Conservation (phyloP, 2,888 invertebrate species). For the Orthosia cruda region DNA sequence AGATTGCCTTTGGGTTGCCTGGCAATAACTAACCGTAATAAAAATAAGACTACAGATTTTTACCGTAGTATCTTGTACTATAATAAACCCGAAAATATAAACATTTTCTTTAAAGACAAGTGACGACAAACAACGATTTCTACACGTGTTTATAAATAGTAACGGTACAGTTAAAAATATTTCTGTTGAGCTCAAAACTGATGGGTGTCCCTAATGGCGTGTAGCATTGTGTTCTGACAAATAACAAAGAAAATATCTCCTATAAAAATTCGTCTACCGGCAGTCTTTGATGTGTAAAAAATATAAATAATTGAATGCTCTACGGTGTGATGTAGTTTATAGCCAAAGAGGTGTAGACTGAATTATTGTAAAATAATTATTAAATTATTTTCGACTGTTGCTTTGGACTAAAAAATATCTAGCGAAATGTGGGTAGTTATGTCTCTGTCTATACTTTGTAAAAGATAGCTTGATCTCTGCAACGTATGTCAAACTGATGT, state of each 20-base stretch:
- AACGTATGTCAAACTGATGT: no score
- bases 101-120: neutral
- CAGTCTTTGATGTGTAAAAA: slow-evolving; percentile 56
- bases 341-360: slow-evolving; percentile 7
- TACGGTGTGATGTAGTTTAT: neutral
- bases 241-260: slow-evolving; percentile 54
- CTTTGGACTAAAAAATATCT: neutral
- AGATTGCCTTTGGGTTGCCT: no score
- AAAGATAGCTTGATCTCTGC: no score
- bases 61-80: no score
- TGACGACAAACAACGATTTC: slow-evolving; percentile 6
- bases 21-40: no score
- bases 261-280: slow-evolving; percentile 34
- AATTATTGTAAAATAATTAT: no score
- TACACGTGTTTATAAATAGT: slow-evolving; percentile 25
- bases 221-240: slow-evolving; percentile 50
- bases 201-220: slow-evolving; percentile 52
- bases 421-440: neutral
- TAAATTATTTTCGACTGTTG: neutral
- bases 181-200: slow-evolving; percentile 36
- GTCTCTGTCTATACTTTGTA: no score
- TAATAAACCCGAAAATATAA: neutral
- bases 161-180: slow-evolving; percentile 26
- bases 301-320: slow-evolving; percentile 41
- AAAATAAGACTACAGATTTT: no score